phyloP scores from a whole-genome alignment of 1,140 invertebrate species.

The Drosophila albomicans region DNA sequence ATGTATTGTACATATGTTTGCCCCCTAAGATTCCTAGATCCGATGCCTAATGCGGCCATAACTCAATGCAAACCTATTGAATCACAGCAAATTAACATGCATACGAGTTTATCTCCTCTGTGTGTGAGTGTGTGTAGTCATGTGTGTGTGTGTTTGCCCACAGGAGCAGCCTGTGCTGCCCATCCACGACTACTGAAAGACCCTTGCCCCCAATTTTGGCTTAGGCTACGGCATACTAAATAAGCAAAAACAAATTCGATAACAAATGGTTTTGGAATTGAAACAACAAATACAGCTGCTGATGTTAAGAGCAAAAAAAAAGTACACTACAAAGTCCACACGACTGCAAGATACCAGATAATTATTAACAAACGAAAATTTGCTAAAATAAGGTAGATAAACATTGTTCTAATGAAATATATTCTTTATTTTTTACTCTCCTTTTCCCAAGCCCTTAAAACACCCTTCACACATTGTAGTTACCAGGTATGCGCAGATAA shows the following conservation, averaged over 20 bases:
- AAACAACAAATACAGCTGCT: constrained; percentile 61
- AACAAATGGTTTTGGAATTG: constrained; percentile 78
- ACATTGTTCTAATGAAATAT: too few relatives aligned
- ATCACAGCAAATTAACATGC: constrained; percentile 83
- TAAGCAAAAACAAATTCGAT: constrained; percentile 79
- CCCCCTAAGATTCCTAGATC: constrained; percentile 27
- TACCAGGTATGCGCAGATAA: background rate
- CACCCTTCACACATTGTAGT: background rate
- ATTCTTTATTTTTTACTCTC: too few relatives aligned
- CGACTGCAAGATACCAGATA: background rate
- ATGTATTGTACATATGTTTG: constrained; percentile 11
- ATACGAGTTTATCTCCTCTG: constrained; percentile 51
- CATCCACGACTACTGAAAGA: constrained; percentile 19
- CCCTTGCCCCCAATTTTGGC: constrained; percentile 30
- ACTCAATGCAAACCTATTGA: constrained; percentile 80
- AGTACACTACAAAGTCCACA: background rate
- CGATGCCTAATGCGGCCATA: constrained; percentile 70
- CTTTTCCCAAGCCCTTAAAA: background rate
- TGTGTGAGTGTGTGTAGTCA: constrained; percentile 18
- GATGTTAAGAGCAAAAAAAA: constrained; percentile 9
- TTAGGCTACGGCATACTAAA: constrained; percentile 68
- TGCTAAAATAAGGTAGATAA: too few relatives aligned
- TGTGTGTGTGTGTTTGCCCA: constrained; percentile 40
- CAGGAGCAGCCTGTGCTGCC: constrained; percentile 50
- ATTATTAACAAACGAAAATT: background rate